Percentiles rank a stretch among this genome's conserved stretches.
These are phyloP conservation scores for Drosophila trapezifrons DNA, from an alignment of 1,140 invertebrate species.

Conservation along the genomic window DNA sequence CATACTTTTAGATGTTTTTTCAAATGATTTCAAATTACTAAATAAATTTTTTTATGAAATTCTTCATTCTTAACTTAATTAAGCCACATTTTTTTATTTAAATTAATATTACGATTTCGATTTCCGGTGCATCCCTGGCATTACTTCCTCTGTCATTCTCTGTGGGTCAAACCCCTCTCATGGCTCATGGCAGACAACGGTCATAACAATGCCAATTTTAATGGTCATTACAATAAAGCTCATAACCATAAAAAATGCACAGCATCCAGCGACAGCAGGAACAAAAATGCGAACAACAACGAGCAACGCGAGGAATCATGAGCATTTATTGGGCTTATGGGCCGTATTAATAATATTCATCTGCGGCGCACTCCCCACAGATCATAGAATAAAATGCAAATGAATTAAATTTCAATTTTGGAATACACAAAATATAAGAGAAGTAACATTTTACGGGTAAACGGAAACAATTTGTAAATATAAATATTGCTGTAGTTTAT, in stretches of 20 bases:
- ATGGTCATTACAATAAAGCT: slow-evolving; percentile 74
- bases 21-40: background rate
- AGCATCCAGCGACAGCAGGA: slow-evolving; percentile 28
- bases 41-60: background rate
- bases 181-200: slow-evolving; percentile 31
- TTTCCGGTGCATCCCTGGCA: slow-evolving; percentile 14
- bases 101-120: background rate
- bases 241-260: slow-evolving; percentile 77
- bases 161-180: slow-evolving; percentile 51
- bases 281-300: slow-evolving; percentile 32
- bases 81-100: background rate
- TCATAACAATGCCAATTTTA: slow-evolving; percentile 82
- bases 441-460: background rate
- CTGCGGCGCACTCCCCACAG: slow-evolving; percentile 38
- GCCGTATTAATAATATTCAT: slow-evolving; percentile 79
- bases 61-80: background rate
- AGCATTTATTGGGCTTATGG: slow-evolving; percentile 78
- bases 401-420: slow-evolving; percentile 77
- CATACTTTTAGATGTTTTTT: background rate
- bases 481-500: slow-evolving; percentile 16
- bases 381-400: slow-evolving; percentile 63
- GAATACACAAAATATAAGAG: slow-evolving; percentile 1
- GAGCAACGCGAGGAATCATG: slow-evolving; percentile 43
- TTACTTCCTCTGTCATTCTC: slow-evolving; percentile 35
- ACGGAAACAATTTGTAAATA: slow-evolving; percentile 37